Evolutionary conservation across 1,140 invertebrate genomes (phyloP).

Genomic region (Chironomus tepperi): DNA sequence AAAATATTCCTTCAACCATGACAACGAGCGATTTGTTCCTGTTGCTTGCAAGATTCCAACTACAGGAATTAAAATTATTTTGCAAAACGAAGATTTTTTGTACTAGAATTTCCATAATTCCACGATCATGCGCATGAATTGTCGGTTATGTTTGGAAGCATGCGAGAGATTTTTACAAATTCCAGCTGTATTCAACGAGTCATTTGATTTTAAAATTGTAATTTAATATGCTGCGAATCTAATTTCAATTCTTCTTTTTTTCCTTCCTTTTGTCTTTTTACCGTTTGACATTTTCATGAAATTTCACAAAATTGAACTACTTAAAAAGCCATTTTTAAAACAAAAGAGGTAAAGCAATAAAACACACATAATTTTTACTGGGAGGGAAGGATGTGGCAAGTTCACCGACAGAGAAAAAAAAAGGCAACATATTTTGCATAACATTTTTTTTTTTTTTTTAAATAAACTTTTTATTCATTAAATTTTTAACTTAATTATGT

Average conservation of each 20-base stretch:
- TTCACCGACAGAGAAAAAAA: no score
- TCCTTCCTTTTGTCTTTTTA: not conserved
- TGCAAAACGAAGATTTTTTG: not conserved
- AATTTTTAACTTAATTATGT: no score
- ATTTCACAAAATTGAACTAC: no score
- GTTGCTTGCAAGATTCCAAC: not conserved
- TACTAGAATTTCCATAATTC: not conserved
- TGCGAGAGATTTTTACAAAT: not conserved
- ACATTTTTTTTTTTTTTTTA: no score
- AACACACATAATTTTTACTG: no score
- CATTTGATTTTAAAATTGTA: conserved; percentile 10
- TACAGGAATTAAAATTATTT: not conserved
- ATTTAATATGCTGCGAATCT: conserved; percentile 13
- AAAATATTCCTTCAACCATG: not conserved
- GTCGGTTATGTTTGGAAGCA: not conserved
- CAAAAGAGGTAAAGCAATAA: no score
- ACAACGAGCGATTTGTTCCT: not conserved
- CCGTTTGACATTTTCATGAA: not conserved
- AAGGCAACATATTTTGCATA: no score
- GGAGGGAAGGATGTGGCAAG: no score
- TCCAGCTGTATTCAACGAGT: not conserved
- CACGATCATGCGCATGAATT: not conserved
- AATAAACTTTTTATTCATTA: no score
- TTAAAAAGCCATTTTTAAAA: no score
- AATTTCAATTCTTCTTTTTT: not conserved